Conservation (phyloP, 1,140 invertebrate species). For the Atopsyche davidsoni region DNA sequence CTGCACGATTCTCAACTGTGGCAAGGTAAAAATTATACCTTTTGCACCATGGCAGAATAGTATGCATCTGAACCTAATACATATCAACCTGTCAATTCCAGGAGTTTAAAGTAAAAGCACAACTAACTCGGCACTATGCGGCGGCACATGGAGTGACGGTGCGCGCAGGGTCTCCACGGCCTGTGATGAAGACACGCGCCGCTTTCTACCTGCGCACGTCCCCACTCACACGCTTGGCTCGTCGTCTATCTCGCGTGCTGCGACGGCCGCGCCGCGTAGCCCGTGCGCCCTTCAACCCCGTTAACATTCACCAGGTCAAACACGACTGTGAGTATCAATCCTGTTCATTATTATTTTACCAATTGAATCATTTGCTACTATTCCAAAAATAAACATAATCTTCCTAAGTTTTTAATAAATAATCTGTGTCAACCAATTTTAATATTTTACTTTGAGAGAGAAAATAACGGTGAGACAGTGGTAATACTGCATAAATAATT, state of each 20-base stretch:
- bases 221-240: slow-evolving; percentile 78
- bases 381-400: not conserved
- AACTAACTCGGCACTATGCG: slow-evolving; percentile 86
- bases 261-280: slow-evolving; percentile 80
- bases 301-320: slow-evolving; percentile 79
- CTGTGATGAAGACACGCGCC: slow-evolving; percentile 94
- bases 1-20: slow-evolving; percentile 83
- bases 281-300: slow-evolving; percentile 77
- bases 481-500: too few species aligned
- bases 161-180: slow-evolving; percentile 71
- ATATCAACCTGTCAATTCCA: slow-evolving; percentile 22
- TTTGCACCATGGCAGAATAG: not conserved
- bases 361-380: not conserved
- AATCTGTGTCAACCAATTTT: not conserved
- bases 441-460: too few species aligned
- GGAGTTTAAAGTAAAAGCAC: slow-evolving; percentile 90
- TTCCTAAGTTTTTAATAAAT: not conserved
- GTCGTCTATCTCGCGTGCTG: slow-evolving; percentile 76
- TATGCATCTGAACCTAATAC: not conserved
- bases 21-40: slow-evolving; percentile 52
- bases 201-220: slow-evolving; percentile 92
- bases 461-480: too few species aligned
- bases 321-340: slow-evolving; percentile 64
- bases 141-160: slow-evolving; percentile 76
- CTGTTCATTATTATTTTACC: not conserved